Percentiles rank a stretch among this genome's conserved stretches.
These are phyloP conservation scores for Neocrepidodera transversa DNA, from an alignment of 2,888 invertebrate species.

Conservation along the genomic window DNA sequence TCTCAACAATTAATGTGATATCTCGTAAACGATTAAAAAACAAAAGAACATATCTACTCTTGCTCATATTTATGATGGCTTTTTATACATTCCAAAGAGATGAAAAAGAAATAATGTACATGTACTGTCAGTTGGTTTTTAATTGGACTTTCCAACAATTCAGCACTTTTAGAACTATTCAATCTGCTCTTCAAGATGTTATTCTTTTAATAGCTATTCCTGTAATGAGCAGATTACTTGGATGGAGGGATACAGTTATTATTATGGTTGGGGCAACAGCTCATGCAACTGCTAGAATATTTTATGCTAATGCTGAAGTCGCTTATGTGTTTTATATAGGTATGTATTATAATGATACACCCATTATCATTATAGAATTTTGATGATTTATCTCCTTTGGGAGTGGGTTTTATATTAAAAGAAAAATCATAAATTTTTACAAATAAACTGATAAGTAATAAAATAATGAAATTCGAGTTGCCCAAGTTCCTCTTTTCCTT, in stretches of 20 bases:
- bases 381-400: too few species aligned
- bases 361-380: too few species aligned
- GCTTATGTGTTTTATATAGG: constrained; percentile 70
- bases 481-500: too few species aligned
- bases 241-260: constrained; percentile 76
- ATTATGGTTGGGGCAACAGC: constrained; percentile 75
- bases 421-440: too few species aligned
- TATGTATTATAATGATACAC: constrained; percentile 48
- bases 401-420: too few species aligned
- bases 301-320: constrained; percentile 69
- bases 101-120: constrained; percentile 76
- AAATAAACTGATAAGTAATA: too few species aligned
- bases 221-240: constrained; percentile 71
- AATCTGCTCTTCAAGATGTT: constrained; percentile 74
- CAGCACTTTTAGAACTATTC: constrained; percentile 75
- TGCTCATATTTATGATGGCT: constrained; percentile 77
- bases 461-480: too few species aligned
- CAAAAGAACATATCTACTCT: constrained; percentile 69
- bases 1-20: constrained; percentile 69
- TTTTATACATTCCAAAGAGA: constrained; percentile 85
- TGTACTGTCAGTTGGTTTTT: constrained; percentile 77
- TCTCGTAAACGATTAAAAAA: constrained; percentile 66
- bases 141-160: constrained; percentile 73
- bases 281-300: constrained; percentile 72
- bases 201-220: constrained; percentile 76